Conservation (phyloP, 2,888 invertebrate genomes). For the Drosophila diplacantha region DNA sequence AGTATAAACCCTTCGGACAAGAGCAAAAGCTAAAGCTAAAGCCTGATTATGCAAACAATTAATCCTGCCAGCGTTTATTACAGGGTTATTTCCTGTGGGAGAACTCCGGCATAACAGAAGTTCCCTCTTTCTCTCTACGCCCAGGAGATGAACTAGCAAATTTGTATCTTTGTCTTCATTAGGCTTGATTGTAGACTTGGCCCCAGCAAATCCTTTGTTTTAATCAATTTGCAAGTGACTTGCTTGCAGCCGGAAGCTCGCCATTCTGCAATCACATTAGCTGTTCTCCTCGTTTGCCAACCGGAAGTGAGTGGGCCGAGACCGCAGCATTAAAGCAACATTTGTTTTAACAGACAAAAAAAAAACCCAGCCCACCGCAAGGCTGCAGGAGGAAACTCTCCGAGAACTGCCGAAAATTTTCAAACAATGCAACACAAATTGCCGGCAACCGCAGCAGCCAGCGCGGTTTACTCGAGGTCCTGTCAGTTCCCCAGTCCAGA, state of each 20-base stretch:
- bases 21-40: neutral
- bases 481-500: neutral
- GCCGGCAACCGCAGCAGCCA: slow-evolving; percentile 61
- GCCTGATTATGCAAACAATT: slow-evolving; percentile 66
- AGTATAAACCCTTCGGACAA: slow-evolving; percentile 4
- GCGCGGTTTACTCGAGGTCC: slow-evolving; percentile 49
- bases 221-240: slow-evolving; percentile 54
- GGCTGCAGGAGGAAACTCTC: slow-evolving; percentile 12
- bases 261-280: slow-evolving; percentile 70
- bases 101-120: slow-evolving; percentile 11
- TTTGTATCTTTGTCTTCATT: slow-evolving; percentile 51
- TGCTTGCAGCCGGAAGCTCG: slow-evolving; percentile 50
- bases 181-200: slow-evolving; percentile 32
- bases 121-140: slow-evolving; percentile 1
- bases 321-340: slow-evolving; percentile 70
- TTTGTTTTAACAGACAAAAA: slow-evolving; percentile 53
- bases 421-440: slow-evolving; percentile 69
- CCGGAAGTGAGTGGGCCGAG: slow-evolving; percentile 18
- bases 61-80: slow-evolving; percentile 64
- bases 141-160: slow-evolving; percentile 43
- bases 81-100: slow-evolving; percentile 12
- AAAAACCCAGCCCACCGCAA: slow-evolving; percentile 11
- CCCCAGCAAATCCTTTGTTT: slow-evolving; percentile 16
- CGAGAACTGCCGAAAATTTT: slow-evolving; percentile 38
- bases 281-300: slow-evolving; percentile 11